These are phyloP conservation scores for Natrix natrix DNA, from an alignment of 2,797 vertebrate genomes.

Conservation along the genomic window DNA sequence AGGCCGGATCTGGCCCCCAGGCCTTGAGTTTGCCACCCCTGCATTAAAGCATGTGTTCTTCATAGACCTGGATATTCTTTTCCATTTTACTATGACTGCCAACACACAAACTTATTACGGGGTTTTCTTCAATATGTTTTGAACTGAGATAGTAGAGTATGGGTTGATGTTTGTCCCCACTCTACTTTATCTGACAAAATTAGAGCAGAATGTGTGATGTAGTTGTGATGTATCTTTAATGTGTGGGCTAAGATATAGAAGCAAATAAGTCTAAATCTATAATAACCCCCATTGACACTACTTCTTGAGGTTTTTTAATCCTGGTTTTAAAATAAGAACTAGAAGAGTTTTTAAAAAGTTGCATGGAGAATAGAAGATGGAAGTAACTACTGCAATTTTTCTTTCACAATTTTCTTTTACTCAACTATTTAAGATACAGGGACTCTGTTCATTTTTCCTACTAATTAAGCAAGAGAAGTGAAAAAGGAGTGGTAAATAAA, in stretches of 20 bases:
- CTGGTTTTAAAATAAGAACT: background rate
- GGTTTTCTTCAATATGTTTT: constrained; percentile 2
- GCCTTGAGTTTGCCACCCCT: no score
- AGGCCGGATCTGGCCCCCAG: no score
- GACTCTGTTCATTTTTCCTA: background rate
- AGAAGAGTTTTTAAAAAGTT: background rate
- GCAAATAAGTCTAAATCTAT: background rate
- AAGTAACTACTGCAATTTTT: background rate
- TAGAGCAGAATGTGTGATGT: background rate
- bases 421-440: background rate
- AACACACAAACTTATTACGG: background rate
- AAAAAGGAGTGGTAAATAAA: background rate
- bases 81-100: constrained; percentile 5
- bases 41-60: background rate
- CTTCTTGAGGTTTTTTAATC: background rate
- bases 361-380: background rate
- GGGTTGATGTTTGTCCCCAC: no score
- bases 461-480: background rate
- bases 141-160: background rate
- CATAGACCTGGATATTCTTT: constrained; percentile 32
- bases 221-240: background rate
- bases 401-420: background rate
- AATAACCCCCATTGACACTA: no score
- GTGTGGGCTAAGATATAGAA: background rate
- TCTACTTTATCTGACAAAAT: background rate